These are phyloP conservation scores for Tupaia chinensis DNA, from an alignment of 2,113 vertebrate genomes.

Conservation along the genomic window DNA sequence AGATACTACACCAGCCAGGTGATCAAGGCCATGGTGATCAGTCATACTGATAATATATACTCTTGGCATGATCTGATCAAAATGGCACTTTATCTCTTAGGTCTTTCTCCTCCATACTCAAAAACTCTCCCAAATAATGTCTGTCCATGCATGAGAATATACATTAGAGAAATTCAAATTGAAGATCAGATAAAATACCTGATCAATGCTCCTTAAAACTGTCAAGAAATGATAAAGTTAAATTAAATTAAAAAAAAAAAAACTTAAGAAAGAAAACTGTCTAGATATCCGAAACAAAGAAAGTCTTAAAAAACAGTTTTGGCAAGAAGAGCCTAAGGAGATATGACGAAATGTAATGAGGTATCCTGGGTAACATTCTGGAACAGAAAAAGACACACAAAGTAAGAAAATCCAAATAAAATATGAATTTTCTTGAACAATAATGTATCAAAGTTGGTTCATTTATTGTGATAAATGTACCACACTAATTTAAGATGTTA, in stretches of 20 bases:
- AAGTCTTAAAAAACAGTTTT: not conserved
- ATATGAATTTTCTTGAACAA: not conserved
- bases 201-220: not conserved
- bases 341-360: not conserved
- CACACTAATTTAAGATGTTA: not conserved
- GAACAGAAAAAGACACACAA: not conserved
- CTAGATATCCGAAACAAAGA: not conserved
- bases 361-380: not conserved
- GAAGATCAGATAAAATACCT: not conserved
- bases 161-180: not conserved
- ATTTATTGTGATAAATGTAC: not conserved
- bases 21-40: not conserved
- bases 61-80: not conserved
- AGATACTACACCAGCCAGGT: not conserved
- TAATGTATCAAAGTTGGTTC: not conserved
- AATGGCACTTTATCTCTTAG: not conserved
- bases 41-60: not conserved
- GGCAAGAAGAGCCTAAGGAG: not conserved
- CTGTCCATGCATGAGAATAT: not conserved
- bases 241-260: too few relatives aligned
- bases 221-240: not conserved
- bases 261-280: not conserved
- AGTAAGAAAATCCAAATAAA: not conserved
- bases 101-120: not conserved
- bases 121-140: not conserved